A percentile compares a stretch with the other conserved stretches of the same genome.
phyloP scores from a whole-genome alignment of 2,888 invertebrate genomes.

The Odontocerum albicorne region DNA sequence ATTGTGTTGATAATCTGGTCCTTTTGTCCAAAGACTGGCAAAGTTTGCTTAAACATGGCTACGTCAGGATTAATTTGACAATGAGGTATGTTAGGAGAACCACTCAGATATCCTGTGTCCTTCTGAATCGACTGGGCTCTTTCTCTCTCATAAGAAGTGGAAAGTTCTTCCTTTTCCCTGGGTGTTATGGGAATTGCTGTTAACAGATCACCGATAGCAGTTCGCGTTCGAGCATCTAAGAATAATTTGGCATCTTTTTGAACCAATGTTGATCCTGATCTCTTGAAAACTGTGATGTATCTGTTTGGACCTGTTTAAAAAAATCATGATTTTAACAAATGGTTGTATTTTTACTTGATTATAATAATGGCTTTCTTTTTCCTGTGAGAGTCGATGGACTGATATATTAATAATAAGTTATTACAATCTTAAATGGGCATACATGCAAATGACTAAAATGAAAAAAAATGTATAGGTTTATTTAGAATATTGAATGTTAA shows the following conservation, averaged over 20 bases:
- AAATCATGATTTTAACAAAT: too few relatives aligned
- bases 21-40: conserved; percentile 70
- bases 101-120: conserved; percentile 66
- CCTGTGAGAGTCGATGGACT: too few relatives aligned
- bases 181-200: conserved; percentile 69
- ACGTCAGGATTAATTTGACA: conserved; percentile 52
- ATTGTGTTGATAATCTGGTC: conserved; percentile 69
- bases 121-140: conserved; percentile 58
- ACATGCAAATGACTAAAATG: too few relatives aligned
- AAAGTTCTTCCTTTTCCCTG: conserved; percentile 70
- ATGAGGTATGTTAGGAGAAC: conserved; percentile 65
- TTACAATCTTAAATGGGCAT: too few relatives aligned
- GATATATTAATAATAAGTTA: too few relatives aligned
- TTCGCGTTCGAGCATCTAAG: conserved; percentile 63
- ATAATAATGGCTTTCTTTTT: too few relatives aligned
- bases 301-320: conserved; percentile 68
- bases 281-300: conserved; percentile 70
- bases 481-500: too few relatives aligned
- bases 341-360: too few relatives aligned
- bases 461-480: too few relatives aligned
- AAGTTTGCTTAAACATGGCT: conserved; percentile 60
- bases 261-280: conserved; percentile 66
- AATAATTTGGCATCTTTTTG: conserved; percentile 67
- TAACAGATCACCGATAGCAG: conserved; percentile 63
- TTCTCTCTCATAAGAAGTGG: conserved; percentile 68